Conservation (phyloP, 2,797 vertebrate genomes). For the Gambusia yucatana region DNA sequence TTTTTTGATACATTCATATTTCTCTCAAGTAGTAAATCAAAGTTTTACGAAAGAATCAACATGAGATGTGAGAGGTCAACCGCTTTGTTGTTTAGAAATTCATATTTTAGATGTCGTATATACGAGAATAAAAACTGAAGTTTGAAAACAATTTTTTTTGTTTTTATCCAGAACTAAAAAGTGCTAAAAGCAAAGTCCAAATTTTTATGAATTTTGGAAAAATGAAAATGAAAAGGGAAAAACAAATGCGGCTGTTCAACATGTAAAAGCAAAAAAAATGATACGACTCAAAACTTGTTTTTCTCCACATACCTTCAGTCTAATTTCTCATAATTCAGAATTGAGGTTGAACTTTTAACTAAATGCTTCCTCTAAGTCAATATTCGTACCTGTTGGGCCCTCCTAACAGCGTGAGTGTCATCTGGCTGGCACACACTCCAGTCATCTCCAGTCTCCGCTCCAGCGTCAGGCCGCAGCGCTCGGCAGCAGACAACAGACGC, state of each 20-base stretch:
- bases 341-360: neutral
- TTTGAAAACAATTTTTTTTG: neutral
- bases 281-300: neutral
- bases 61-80: neutral
- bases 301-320: neutral
- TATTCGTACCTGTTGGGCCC: conserved; percentile 93
- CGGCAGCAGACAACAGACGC: conserved; percentile 89
- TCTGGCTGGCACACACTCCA: conserved; percentile 96
- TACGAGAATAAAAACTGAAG: neutral
- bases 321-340: neutral
- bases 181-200: neutral
- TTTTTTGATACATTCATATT: neutral
- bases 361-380: neutral
- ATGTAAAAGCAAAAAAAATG: neutral
- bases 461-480: conserved; percentile 91
- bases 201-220: neutral
- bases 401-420: conserved; percentile 95
- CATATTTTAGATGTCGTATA: neutral
- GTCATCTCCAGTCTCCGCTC: conserved; percentile 97
- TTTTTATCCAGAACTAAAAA: neutral
- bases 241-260: neutral
- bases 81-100: neutral
- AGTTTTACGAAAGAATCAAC: neutral
- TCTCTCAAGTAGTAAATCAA: neutral
- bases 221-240: neutral